These are phyloP conservation scores for Drosophila mauritiana DNA, from an alignment of 1,140 invertebrate species.

Conservation along the genomic window DNA sequence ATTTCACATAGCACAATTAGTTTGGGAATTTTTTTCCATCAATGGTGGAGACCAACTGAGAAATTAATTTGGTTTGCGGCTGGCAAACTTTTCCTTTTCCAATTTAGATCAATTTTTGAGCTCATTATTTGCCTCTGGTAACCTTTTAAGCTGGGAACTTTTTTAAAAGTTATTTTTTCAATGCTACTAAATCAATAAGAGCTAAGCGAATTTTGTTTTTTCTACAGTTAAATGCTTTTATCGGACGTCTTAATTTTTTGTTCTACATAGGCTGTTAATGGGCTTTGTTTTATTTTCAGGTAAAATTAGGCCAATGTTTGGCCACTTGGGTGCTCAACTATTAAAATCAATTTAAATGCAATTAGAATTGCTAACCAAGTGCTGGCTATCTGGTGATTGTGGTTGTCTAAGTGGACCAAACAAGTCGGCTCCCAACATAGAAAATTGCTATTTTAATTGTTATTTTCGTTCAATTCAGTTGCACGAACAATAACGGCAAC, in stretches of 20 bases:
- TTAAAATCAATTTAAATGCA: slow-evolving; percentile 40
- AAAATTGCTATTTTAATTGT: slow-evolving; percentile 21
- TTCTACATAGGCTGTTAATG: background rate
- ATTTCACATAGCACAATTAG: slow-evolving; percentile 26
- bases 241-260: slow-evolving; percentile 7
- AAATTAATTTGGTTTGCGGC: slow-evolving; percentile 47
- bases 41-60: slow-evolving; percentile 31
- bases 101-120: slow-evolving; percentile 47
- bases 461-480: slow-evolving; percentile 26
- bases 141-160: slow-evolving; percentile 43
- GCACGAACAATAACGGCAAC: slow-evolving; percentile 17
- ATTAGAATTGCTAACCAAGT: slow-evolving; percentile 4
- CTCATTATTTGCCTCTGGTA: slow-evolving; percentile 47
- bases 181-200: slow-evolving; percentile 39
- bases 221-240: background rate
- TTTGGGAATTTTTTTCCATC: slow-evolving; percentile 43
- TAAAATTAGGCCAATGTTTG: background rate
- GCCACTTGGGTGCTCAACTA: slow-evolving; percentile 16
- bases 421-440: slow-evolving; percentile 7
- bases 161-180: background rate
- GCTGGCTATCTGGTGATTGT: background rate
- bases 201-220: slow-evolving; percentile 13
- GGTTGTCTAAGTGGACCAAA: background rate
- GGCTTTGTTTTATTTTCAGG: background rate
- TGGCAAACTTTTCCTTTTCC: slow-evolving; percentile 26